Base-by-base conservation (phyloP, 1,140 invertebrate species). In the Panagrolaimus sp. region DNA sequence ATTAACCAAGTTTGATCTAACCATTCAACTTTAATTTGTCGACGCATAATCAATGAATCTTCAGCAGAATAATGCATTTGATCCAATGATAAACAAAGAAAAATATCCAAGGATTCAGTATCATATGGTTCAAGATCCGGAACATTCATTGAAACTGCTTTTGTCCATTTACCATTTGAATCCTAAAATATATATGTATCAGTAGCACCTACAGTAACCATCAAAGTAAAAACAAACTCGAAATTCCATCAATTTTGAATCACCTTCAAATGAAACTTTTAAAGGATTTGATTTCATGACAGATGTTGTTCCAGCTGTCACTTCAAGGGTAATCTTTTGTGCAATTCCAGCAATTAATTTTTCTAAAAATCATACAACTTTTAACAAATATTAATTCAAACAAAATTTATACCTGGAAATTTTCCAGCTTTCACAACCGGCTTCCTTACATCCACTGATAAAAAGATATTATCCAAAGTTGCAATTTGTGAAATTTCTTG, bases 1-100 rank as follows among this genome's bases (percentile, higher is more conserved):
- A 80, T 47, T n/a, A 43, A 55, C 69, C 76, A 79, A 0, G 43
- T 52, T 24, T 68, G 52, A 14, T 70, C 65, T 55, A 69, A 58
- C 77, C 77, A 79, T 63, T 78, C 76, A 0, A 79, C 73, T 71
- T 71, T 46, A 17, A 76, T 28, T 73, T 76, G 73, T 32, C 47
- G 24, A 43, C 46, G 72, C 1, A 73, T 45, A 14, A 55, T 21
- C n/a, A 26, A 43, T 0, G 72, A 47, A 43, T 74, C 28, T 9
- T 64, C 63, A 7, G 76, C 71, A 28, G 76, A 76, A 38, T 46
- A 74, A 45, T 76, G 76, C 65, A 75, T 65, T 55, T 64, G 24
- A 58, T 76, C 62, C 10, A 77, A 67, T 26, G 45, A 15, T n/a
- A 75, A 26, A 71, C 71, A 74, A 1, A 73, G 43, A 21, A 52